Percentiles rank a stretch among this genome's conserved stretches.
phyloP scores from a whole-genome alignment of 1,140 invertebrate species.

The Lordiphosa mommai region DNA sequence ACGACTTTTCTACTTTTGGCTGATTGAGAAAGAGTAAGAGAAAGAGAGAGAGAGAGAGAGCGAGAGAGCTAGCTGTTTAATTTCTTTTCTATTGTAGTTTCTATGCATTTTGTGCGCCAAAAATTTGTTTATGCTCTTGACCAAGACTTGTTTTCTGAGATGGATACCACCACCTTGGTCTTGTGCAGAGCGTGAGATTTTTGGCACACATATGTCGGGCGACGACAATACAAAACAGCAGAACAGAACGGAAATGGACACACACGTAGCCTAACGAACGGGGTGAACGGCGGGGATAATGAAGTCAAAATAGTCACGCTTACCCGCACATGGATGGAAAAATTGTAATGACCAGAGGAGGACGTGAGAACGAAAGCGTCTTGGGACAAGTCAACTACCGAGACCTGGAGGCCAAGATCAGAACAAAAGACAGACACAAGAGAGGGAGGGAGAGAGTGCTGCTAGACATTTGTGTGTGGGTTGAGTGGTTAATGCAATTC shows the following conservation, averaged over 20 bases:
- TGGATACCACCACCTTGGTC: conserved; percentile 9
- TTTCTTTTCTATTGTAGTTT: conserved; percentile 37
- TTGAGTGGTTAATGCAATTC: conserved; percentile 19
- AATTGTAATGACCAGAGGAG: conserved; percentile 46
- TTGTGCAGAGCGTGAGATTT: conserved; percentile 40
- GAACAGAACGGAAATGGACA: conserved; percentile 55
- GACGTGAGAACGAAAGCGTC: conserved; percentile 55
- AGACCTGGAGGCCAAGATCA: too few relatives aligned
- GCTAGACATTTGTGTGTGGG: conserved; percentile 3
- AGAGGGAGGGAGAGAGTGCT: neutral
- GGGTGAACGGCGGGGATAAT: conserved; percentile 26
- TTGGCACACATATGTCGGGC: conserved; percentile 39
- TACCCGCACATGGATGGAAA: conserved; percentile 60
- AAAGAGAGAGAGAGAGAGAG: conserved; percentile 10
- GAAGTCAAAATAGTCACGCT: conserved; percentile 72
- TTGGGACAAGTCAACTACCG: conserved; percentile 10
- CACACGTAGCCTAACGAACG: conserved; percentile 40
- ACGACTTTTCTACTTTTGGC: conserved; percentile 3
- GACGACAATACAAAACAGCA: conserved; percentile 34
- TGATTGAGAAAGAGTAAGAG: conserved; percentile 1
- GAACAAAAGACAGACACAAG: neutral
- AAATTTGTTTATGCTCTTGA: conserved; percentile 32
- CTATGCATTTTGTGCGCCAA: conserved; percentile 34
- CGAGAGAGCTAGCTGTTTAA: conserved; percentile 21
- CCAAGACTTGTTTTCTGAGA: conserved; percentile 24